These are phyloP conservation scores for Amblyraja radiata DNA, from an alignment of 2,797 vertebrate species.

Conservation along the genomic window DNA sequence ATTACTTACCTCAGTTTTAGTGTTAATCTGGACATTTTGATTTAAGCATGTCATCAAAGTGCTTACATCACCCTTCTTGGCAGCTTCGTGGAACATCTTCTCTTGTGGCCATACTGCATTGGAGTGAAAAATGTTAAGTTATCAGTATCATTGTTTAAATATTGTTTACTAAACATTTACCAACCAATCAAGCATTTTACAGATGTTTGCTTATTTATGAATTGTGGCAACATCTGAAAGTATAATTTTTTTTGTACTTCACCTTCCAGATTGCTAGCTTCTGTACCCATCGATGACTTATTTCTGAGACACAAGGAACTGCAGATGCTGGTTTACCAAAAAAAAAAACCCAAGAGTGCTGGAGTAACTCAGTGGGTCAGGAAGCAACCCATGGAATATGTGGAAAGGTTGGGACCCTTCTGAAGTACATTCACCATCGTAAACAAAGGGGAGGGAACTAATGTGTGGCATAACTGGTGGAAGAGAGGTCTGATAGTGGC, in stretches of 20 bases:
- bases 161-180: background rate
- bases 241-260: background rate
- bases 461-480: background rate
- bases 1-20: constrained; percentile 72
- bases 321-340: too few relatives aligned
- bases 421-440: background rate
- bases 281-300: background rate
- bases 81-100: constrained; percentile 76
- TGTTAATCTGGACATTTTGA: constrained; percentile 72
- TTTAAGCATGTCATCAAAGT: constrained; percentile 66
- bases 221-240: background rate
- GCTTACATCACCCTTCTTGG: constrained; percentile 75
- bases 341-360: too few relatives aligned
- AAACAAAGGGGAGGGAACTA: background rate
- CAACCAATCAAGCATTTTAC: background rate
- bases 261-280: background rate
- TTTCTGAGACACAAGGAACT: too few relatives aligned
- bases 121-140: constrained; percentile 38
- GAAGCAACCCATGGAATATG: too few relatives aligned
- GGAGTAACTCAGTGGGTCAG: too few relatives aligned
- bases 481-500: background rate
- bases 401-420: background rate
- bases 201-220: background rate
- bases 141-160: background rate
- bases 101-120: constrained; percentile 74